Conservation (phyloP, 2,888 invertebrate species). For the Drepanosiphum platanoidis region DNA sequence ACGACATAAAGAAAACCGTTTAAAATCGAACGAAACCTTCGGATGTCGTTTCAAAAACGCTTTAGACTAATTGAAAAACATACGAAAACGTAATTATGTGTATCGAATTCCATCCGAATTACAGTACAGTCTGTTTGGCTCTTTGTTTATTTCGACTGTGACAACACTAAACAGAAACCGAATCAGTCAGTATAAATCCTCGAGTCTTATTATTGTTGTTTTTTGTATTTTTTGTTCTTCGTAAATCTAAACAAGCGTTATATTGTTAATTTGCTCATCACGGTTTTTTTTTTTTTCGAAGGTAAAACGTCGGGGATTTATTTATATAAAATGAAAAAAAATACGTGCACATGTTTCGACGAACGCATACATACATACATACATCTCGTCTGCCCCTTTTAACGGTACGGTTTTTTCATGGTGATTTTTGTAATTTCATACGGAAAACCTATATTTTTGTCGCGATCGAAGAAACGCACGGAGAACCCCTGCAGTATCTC, state of each 20-base stretch:
- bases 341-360: not conserved
- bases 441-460: too few relatives aligned
- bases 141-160: slow-evolving; percentile 37
- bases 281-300: not conserved
- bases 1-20: slow-evolving; percentile 50
- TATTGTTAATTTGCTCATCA: not conserved
- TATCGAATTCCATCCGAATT: slow-evolving; percentile 53
- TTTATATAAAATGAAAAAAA: not conserved
- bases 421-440: too few relatives aligned
- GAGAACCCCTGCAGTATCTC: too few relatives aligned
- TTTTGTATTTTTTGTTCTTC: not conserved
- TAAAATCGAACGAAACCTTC: slow-evolving; percentile 51
- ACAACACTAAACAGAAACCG: slow-evolving; percentile 23
- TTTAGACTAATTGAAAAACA: slow-evolving; percentile 54
- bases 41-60: slow-evolving; percentile 19
- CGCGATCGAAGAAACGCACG: too few relatives aligned
- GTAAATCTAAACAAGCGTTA: not conserved
- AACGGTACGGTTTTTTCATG: too few relatives aligned
- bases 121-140: slow-evolving; percentile 32
- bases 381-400: too few relatives aligned
- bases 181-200: not conserved
- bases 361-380: not conserved
- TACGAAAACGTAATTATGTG: slow-evolving; percentile 46
- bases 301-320: not conserved
- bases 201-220: not conserved